Base-by-base conservation (phyloP, 53 echinoderm and acorn worm genomes). In the Antedon mediterranea region DNA sequence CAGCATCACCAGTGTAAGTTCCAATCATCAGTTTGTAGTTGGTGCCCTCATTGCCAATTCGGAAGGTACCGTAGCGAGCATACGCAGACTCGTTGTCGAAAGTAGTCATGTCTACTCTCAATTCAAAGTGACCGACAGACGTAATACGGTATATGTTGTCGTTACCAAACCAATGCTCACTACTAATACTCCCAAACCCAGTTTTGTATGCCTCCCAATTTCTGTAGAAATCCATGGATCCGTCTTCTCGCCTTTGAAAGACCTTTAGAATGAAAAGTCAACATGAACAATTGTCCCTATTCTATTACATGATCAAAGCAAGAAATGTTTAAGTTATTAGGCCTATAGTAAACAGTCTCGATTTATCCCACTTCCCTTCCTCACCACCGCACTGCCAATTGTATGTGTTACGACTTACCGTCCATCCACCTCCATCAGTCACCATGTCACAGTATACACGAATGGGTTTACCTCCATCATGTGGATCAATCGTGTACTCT, bases 151-250 rank as follows among this genome's bases (percentile, higher is more conserved):
- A 81, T 9, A 90, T 75, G 33, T 85, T 90, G 2, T 90, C 90
- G 71, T 87, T 87, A 30, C 90, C 90, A 7, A 90, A 71, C 90
- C 90, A 90, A 80, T 79, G 84, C 41, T 90, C 90, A 0, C 79
- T 77, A 81, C 85, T 87, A 72, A 83, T 71, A 71, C 82, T 80
- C 8, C 90, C 90, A 76, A 90, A 90, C 6, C 90, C 90, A n/a
- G 73, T 27, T 72, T 73, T 84, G 78, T 90, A 90, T 27, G 82
- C 82, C 20, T 37, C 75, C 87, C 87, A 87, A n/a, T 73, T 74
- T 2, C 87, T 85, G 33, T 75, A 6, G 77, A 90, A 90, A 18
- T 74, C 82, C 0, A 82, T 78, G 20, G 85, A 81, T 29, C 90
- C 90, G 30, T 90, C 90, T 44, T 82, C 73, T 28, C 90, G 80